Conservation (phyloP, 2,888 invertebrate species). For the Heliconius ethilla region DNA sequence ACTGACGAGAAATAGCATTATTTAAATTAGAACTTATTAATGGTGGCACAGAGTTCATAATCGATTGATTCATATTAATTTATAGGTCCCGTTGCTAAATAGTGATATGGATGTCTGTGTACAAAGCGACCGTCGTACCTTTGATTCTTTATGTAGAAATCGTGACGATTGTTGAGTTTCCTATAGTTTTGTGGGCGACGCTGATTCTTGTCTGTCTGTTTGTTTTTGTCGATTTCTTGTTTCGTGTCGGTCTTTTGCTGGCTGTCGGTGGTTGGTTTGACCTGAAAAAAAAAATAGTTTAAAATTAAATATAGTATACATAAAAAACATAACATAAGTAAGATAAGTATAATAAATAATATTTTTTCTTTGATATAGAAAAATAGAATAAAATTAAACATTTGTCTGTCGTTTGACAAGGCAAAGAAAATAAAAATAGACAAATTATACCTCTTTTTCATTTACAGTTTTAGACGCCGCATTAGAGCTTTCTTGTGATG, state of each 20-base stretch:
- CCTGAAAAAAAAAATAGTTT: constrained; percentile 50
- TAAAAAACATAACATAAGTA: too few species aligned
- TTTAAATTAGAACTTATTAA: background rate
- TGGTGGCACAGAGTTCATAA: background rate
- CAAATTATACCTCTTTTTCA: constrained; percentile 43
- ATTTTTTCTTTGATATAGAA: too few species aligned
- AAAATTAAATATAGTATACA: background rate
- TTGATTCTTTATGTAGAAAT: constrained; percentile 71
- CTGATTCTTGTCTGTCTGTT: constrained; percentile 62
- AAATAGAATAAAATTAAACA: too few species aligned
- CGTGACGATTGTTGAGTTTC: constrained; percentile 61
- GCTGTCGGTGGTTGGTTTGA: constrained; percentile 57
- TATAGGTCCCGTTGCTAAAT: constrained; percentile 76
- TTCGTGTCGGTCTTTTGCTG: constrained; percentile 43
- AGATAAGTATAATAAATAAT: too few species aligned
- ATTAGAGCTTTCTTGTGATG: constrained; percentile 40
- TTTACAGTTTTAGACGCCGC: constrained; percentile 31
- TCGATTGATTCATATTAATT: constrained; percentile 58
- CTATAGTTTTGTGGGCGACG: constrained; percentile 70
- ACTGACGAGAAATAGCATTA: background rate
- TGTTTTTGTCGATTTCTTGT: constrained; percentile 51
- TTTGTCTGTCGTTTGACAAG: too few species aligned
- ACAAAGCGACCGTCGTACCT: constrained; percentile 74
- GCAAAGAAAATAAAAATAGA: background rate
- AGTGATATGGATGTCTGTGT: constrained; percentile 72